Conservation (phyloP, 2,888 invertebrate species). For the Cremastinae sp. region DNA sequence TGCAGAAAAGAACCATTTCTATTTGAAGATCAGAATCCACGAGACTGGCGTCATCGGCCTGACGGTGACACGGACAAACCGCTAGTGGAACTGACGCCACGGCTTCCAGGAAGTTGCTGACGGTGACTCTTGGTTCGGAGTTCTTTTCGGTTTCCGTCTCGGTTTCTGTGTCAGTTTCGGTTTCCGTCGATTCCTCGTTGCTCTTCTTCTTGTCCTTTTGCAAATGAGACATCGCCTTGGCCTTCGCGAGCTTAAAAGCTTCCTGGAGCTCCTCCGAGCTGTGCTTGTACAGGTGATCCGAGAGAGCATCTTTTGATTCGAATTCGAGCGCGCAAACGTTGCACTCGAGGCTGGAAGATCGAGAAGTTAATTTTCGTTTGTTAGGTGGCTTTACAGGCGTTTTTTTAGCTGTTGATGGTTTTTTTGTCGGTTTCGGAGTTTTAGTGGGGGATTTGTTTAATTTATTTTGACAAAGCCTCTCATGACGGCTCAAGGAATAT, state of each 20-base stretch:
- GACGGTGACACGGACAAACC: conserved; percentile 72
- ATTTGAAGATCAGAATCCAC: conserved; percentile 67
- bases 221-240: conserved; percentile 45
- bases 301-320: conserved; percentile 62
- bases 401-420: no score
- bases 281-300: conserved; percentile 71
- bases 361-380: conserved; percentile 10
- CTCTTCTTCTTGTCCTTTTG: not conserved
- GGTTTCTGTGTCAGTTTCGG: not conserved
- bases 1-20: conserved; percentile 73
- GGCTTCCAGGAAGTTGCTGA: not conserved
- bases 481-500: no score
- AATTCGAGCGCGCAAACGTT: conserved; percentile 68
- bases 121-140: not conserved
- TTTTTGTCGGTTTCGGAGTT: not conserved
- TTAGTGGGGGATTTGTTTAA: not conserved
- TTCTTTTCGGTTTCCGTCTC: not conserved
- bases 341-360: conserved; percentile 61
- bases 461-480: no score
- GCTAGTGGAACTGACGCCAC: conserved; percentile 25
- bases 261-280: conserved; percentile 68
- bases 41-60: conserved; percentile 49
- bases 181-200: not conserved
- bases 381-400: conserved; percentile 7
- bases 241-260: conserved; percentile 63